These are phyloP conservation scores for Meandrina meandrites DNA, from an alignment of 92 coral and sea anemone genomes.

Conservation along the genomic window DNA sequence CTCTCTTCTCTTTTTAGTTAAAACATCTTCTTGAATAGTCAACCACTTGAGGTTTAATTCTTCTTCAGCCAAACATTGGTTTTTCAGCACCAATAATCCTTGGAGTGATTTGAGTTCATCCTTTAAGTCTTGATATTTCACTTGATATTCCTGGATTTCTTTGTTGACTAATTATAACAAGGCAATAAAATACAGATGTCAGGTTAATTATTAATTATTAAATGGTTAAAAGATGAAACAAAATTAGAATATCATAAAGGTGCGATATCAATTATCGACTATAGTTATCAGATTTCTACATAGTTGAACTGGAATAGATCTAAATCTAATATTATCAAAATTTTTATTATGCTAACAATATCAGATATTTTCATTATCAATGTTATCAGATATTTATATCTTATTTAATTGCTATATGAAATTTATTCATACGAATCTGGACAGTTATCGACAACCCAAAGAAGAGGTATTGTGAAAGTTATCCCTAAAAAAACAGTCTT, in stretches of 20 bases:
- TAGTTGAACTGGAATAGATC: no score
- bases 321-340: no score
- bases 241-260: not conserved
- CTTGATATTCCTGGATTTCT: constrained; percentile 71
- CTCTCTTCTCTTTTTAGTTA: constrained; percentile 54
- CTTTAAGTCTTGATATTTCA: constrained; percentile 67
- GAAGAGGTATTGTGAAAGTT: no score
- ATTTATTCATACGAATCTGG: no score
- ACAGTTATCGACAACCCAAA: no score
- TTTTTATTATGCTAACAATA: no score
- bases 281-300: no score
- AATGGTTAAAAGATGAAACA: not conserved
- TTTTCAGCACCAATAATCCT: constrained; percentile 78
- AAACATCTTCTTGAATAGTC: constrained; percentile 60
- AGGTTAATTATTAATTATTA: not conserved
- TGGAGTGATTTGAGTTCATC: constrained; percentile 85
- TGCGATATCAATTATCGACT: no score
- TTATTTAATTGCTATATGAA: no score
- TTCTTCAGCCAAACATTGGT: constrained; percentile 84
- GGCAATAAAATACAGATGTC: not conserved
- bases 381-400: no score
- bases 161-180: constrained; percentile 72
- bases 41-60: constrained; percentile 90
- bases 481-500: no score
- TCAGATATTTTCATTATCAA: no score